These are phyloP conservation scores for Neogobius melanostomus DNA, from an alignment of 2,113 vertebrate species.

Conservation along the genomic window DNA sequence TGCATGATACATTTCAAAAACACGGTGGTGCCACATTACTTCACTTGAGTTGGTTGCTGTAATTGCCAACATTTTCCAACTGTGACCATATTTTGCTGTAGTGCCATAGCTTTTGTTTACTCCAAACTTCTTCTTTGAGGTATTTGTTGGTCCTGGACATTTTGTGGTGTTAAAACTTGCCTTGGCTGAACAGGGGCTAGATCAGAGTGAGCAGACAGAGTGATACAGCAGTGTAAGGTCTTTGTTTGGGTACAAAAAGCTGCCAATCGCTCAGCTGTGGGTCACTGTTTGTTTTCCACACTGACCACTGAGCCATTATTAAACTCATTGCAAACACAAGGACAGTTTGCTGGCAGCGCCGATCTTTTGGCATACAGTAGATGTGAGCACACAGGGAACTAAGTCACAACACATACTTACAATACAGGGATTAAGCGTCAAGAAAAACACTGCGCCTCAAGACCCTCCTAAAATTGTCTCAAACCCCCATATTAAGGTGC, in stretches of 20 bases:
- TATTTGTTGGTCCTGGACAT: constrained; percentile 28
- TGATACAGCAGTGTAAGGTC: constrained; percentile 18
- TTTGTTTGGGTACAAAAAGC: constrained; percentile 19
- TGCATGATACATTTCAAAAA: neutral
- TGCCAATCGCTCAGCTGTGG: constrained; percentile 9
- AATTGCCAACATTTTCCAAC: constrained; percentile 3
- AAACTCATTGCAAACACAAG: constrained; percentile 9
- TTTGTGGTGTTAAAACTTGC: constrained; percentile 7
- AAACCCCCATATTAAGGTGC: too few relatives aligned
- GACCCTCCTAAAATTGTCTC: too few relatives aligned
- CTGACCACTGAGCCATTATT: constrained; percentile 3
- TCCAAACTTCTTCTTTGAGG: constrained; percentile 16
- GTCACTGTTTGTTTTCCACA: constrained; percentile 15
- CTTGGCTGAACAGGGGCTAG: constrained; percentile 27
- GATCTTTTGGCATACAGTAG: constrained; percentile 2
- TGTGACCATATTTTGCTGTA: neutral
- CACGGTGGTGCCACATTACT: neutral
- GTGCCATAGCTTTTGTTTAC: constrained; percentile 15
- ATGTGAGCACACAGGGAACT: neutral
- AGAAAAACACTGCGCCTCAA: neutral
- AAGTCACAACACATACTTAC: neutral
- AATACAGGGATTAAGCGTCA: neutral
- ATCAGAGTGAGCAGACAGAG: constrained; percentile 14
- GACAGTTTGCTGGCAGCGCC: constrained; percentile 5
- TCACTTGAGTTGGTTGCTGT: neutral